These are phyloP conservation scores for Silurus asotus DNA, from an alignment of 2,113 vertebrate species.

Conservation along the genomic window DNA sequence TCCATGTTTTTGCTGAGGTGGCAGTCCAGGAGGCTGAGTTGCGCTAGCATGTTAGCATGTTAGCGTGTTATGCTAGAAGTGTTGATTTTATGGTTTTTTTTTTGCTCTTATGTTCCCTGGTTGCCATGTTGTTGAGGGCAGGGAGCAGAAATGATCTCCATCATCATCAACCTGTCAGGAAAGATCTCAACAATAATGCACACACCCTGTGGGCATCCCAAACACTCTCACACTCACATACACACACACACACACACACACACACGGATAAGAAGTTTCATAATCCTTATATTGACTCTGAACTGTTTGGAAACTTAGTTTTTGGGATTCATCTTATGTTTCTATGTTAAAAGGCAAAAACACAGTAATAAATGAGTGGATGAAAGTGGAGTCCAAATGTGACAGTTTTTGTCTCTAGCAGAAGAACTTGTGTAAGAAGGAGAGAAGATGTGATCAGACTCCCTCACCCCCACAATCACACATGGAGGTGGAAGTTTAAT, in stretches of 20 bases:
- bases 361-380: no score
- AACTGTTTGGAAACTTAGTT: no score
- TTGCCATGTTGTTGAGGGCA: neutral
- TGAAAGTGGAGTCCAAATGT: no score
- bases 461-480: no score
- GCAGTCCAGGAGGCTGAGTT: neutral
- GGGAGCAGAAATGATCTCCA: conserved; percentile 27
- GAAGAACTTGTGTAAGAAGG: no score
- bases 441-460: no score
- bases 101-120: neutral
- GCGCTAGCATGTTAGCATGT: neutral
- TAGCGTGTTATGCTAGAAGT: neutral
- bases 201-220: neutral
- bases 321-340: no score
- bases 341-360: no score
- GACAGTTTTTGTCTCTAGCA: no score
- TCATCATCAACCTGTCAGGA: conserved; percentile 26
- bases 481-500: no score
- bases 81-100: neutral
- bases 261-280: neutral
- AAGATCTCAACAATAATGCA: conserved; percentile 28
- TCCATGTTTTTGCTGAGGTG: neutral
- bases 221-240: conserved; percentile 7
- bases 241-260: neutral
- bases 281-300: neutral